These are phyloP conservation scores for Cryptoprocta ferox DNA, from an alignment of 2,797 vertebrate species.

Conservation along the genomic window DNA sequence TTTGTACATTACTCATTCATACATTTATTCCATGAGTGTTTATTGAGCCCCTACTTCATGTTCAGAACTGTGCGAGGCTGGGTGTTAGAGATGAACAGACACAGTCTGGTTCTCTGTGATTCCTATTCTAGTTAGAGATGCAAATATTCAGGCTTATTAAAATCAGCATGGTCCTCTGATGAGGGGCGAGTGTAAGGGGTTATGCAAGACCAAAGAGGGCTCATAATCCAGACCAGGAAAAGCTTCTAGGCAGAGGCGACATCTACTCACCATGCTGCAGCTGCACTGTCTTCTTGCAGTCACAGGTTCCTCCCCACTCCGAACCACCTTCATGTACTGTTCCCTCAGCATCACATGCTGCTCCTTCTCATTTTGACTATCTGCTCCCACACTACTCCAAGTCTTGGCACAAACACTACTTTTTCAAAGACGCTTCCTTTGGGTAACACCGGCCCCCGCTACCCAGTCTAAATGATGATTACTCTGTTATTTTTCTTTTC, in stretches of 20 bases:
- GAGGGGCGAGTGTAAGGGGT: not conserved
- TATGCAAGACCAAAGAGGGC: not conserved
- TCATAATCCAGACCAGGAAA: not conserved
- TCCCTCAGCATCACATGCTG: not conserved
- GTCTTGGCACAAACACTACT: not conserved
- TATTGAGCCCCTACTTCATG: not conserved
- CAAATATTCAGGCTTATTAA: not conserved
- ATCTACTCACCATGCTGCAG: not conserved
- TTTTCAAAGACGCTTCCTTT: not conserved
- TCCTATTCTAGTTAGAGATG: conserved; percentile 9
- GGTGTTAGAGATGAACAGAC: not conserved
- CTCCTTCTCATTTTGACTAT: not conserved
- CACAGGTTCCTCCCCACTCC: not conserved
- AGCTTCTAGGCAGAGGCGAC: not conserved
- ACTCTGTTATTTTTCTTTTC: not conserved
- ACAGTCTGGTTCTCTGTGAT: not conserved
- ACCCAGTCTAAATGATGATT: not conserved
- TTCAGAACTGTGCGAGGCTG: not conserved
- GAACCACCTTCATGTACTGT: not conserved
- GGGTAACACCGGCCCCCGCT: not conserved
- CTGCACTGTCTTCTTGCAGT: not conserved
- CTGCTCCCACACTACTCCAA: not conserved
- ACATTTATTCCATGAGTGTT: not conserved
- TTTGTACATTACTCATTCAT: not conserved
- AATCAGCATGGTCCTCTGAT: not conserved